Evolutionary conservation across 2,113 vertebrate genomes (phyloP).

Genomic region (Pholis gunnellus): DNA sequence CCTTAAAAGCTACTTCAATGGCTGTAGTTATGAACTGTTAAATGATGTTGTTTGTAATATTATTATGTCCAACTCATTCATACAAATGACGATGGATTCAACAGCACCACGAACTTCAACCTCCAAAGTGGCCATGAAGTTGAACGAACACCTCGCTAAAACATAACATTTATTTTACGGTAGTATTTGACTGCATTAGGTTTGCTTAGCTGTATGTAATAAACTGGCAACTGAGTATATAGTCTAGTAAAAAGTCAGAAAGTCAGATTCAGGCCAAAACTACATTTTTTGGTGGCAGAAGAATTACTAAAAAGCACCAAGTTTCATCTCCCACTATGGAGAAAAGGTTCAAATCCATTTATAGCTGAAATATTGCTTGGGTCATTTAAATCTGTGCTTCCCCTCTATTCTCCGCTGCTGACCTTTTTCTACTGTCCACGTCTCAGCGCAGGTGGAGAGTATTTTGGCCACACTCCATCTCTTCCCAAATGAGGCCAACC

Average conservation of each 20-base stretch:
- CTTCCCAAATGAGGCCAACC: slow-evolving; percentile 74
- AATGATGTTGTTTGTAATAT: not conserved
- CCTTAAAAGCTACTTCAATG: not conserved
- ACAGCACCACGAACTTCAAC: not conserved
- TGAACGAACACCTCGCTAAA: not conserved
- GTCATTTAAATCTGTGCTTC: slow-evolving; percentile 55
- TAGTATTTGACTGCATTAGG: not conserved
- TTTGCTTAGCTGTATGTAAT: not conserved
- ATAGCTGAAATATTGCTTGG: slow-evolving; percentile 50
- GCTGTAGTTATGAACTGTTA: not conserved
- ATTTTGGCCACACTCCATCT: slow-evolving; percentile 76
- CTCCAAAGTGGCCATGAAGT: not conserved
- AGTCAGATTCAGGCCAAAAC: not conserved
- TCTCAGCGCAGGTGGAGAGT: slow-evolving; percentile 39
- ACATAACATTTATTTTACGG: not conserved
- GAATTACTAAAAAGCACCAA: slow-evolving; percentile 19
- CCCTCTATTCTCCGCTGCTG: slow-evolving; percentile 43
- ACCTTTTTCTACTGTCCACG: slow-evolving; percentile 72
- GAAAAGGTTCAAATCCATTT: slow-evolving; percentile 64
- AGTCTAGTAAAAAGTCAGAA: not conserved
- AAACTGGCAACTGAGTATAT: not conserved
- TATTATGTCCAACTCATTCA: not conserved
- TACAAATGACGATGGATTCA: not conserved
- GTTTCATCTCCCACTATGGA: slow-evolving; percentile 42
- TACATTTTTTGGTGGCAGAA: not conserved